These are phyloP conservation scores for cattle (Bos taurus) DNA, from an alignment of 2,113 vertebrate species.

Conservation along the genomic window ARS-UCD2.0 NC_037334.1:83357501-83358000, in stretches of 20 bases:
- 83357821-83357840: neutral
- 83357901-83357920: slow-evolving; percentile 66
- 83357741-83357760: slow-evolving; percentile 56
- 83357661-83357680: slow-evolving; percentile 33
- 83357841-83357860: neutral
- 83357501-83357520: slow-evolving; percentile 72
- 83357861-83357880: neutral
- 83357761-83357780: neutral
- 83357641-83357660: neutral
- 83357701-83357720: slow-evolving; percentile 53
- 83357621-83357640: slow-evolving; percentile 16
- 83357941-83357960: neutral
- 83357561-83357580: neutral
- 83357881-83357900: neutral
- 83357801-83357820: neutral
- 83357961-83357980: neutral
- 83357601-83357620: neutral
- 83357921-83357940: slow-evolving; percentile 14
- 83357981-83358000: neutral
- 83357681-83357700: slow-evolving; percentile 63
- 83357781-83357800: slow-evolving; percentile 66
- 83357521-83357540: slow-evolving; percentile 58
- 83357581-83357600: neutral
- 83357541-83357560: slow-evolving; percentile 11
- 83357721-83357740: slow-evolving; percentile 26